Conservation (phyloP, 2,797 vertebrate species). For the Sarcophilus harrisii region DNA sequence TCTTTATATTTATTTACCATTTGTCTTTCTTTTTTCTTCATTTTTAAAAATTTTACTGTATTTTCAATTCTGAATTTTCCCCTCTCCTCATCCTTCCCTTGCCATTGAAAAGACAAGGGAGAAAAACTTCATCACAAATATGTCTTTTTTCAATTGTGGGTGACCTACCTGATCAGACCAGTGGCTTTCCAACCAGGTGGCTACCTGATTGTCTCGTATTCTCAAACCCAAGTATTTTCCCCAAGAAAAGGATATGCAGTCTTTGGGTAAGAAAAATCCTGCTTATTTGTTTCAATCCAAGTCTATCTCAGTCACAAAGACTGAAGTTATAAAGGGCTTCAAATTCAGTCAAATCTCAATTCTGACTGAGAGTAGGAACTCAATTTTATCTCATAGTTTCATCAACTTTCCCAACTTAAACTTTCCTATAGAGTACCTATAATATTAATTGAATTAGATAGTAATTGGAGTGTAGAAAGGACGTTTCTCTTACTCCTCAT, state of each 20-base stretch:
- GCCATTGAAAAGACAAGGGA: neutral
- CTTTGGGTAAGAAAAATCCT: neutral
- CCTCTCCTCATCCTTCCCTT: neutral
- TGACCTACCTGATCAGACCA: neutral
- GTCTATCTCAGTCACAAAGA: neutral
- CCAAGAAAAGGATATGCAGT: neutral
- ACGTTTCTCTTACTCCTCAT: neutral
- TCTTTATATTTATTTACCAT: neutral
- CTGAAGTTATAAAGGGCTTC: neutral
- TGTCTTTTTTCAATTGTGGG: neutral
- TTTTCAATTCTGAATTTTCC: neutral
- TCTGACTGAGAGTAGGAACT: neutral
- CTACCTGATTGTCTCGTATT: neutral
- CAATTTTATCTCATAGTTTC: neutral
- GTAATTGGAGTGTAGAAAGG: neutral
- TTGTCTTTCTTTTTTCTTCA: neutral
- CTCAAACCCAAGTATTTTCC: neutral
- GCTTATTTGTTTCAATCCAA: neutral
- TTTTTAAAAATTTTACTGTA: neutral
- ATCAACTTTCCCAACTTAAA: neutral
- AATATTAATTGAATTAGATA: neutral
- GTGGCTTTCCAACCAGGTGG: neutral
- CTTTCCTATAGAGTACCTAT: neutral
- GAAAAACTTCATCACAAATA: neutral
- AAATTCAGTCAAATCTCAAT: neutral